Evolutionary conservation across 2,113 vertebrate species (phyloP), one percentile per base, ranked within the genome.

Genomic region (Xenopus laevis): DNA sequence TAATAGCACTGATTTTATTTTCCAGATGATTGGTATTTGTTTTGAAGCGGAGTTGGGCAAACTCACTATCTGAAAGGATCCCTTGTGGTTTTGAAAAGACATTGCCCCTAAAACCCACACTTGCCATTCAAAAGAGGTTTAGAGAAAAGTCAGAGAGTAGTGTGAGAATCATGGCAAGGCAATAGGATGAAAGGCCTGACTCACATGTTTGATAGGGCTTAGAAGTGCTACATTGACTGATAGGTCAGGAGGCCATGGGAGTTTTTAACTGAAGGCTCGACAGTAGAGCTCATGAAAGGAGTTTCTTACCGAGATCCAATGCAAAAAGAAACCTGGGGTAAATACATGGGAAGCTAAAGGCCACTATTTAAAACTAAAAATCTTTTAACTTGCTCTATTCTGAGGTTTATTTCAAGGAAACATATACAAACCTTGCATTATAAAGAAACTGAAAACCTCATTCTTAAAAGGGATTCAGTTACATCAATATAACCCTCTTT

Each of bases 231-330:
- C 47, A 74, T 21, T 73, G 63, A 73, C 62, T 66, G 63, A 68
- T 30, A 60, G 65, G 72, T 74, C 72, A 74, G 72, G 33, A 52
- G 72, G 65, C 72, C 72, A 75, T 40, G 65, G 57, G 65, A 75
- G 44, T 50, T 50, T 18, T 68, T 52, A n/a, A 21, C 17, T 30
- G 61, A 65, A 45, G 30, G 10, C 33, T 27, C 27, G 21, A 45
- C 64, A 59, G 27, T n/a, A 27, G 53, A 67, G 17, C 10, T 7
- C 13, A 47, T 47, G 17, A 52, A 68, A 53, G n/a, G 53, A 20
- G 21, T 61, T 44, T 16, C 65, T 30, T 47, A 27, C 55, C 47
- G 47, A 68, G 46, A 52, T 27, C 72, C 46, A 27, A 23, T 64
- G 61, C 27, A 16, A 33, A n/a, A 16, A 13, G 30, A 33, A 33